Base-by-base conservation (phyloP, 2,113 vertebrate species). In the Pholis gunnellus region DNA sequence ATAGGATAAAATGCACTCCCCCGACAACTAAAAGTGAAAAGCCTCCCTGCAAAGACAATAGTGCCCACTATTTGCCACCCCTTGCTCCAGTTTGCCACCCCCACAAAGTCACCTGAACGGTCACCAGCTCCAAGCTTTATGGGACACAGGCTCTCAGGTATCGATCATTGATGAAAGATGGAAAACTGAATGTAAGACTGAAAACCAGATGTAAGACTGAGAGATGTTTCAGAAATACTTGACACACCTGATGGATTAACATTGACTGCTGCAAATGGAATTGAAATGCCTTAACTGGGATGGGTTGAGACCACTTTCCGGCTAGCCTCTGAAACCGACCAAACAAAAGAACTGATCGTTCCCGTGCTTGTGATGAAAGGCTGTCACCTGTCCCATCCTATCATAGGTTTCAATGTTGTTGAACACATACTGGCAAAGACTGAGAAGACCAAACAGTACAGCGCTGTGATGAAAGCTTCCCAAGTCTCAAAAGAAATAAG, bases 371-470 rank as follows among this genome's bases (percentile, higher is more conserved):
- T 92, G 0, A 78, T 88, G 77, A 80, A 70, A 34, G 83, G 85
- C 6, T 34, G 22, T 0, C 42, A 60, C 0, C 42, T 85, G 1
- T 57, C 52, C 1, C 67, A 82, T 4, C 82, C 82, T 2, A 88
- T 90, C 1, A 79, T 88, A 44, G 88, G 90, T 1, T 88, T 50
- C 15, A 92, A 84, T 77, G 84, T 81, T 2, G 89, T 82, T 18
- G 78, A 85, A 9, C 71, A 78, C 9, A 81, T 89, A 2, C 4
- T 84, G 7, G 17, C 8, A n/a, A 56, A 71, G 1, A 71, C 54
- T 29, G 66, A 80, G 0, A 56, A 70, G n/a, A 14, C 27, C 2
- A 40, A 72, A 54, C n/a, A 18, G 25, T 80, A 52, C 29, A 80
- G 9, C 0, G 5, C 68, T 10, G 57, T 83, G 4, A 72, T 40